phyloP scores from a whole-genome alignment of 2,888 invertebrate genomes.

The Microplitis deprimator region DNA sequence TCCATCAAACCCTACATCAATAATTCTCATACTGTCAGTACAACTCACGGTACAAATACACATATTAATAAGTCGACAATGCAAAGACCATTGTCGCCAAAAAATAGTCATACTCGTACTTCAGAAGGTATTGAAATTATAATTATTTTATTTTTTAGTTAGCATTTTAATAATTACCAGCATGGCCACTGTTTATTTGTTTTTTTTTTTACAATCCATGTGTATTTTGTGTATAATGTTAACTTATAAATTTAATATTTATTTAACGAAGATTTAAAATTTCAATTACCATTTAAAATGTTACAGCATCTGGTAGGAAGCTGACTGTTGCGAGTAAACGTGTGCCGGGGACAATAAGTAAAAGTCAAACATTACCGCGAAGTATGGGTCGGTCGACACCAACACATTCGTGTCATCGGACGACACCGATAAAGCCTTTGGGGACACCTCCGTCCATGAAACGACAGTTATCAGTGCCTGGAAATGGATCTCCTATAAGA shows the following conservation, averaged over 20 bases:
- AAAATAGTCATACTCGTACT: conserved; percentile 60
- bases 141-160: conserved; percentile 26
- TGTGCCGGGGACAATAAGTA: conserved; percentile 79
- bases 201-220: background rate
- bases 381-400: conserved; percentile 81
- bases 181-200: conserved; percentile 10
- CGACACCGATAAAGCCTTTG: conserved; percentile 77
- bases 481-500: conserved; percentile 77
- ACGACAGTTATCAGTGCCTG: conserved; percentile 82
- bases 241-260: background rate
- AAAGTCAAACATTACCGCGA: conserved; percentile 89
- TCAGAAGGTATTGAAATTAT: conserved; percentile 64
- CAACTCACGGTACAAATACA: conserved; percentile 63
- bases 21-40: conserved; percentile 63
- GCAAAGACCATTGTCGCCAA: conserved; percentile 65
- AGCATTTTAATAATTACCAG: background rate
- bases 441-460: conserved; percentile 91
- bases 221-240: background rate
- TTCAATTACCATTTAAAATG: conserved; percentile 18
- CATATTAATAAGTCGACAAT: conserved; percentile 62
- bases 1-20: conserved; percentile 57
- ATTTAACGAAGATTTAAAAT: conserved; percentile 33
- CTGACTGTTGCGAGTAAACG: conserved; percentile 83
- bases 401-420: conserved; percentile 74
- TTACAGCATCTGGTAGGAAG: conserved; percentile 84